Percentiles rank a stretch among this genome's conserved stretches.
Conservation (phyloP, 2,888 invertebrate genomes). For the Apamea sordens region DNA sequence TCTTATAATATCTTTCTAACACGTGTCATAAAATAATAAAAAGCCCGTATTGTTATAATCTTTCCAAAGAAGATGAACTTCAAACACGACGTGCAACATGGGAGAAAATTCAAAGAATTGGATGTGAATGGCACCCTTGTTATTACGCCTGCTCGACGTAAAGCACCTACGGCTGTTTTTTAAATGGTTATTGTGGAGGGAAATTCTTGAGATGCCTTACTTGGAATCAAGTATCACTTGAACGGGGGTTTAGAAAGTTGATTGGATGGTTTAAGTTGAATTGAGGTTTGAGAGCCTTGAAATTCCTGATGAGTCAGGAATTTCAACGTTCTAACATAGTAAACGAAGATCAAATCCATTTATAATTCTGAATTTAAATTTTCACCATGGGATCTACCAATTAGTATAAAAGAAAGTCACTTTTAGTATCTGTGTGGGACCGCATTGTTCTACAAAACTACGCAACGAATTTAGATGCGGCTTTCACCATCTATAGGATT, state of each 20-base stretch:
- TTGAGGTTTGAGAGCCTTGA: too few species aligned
- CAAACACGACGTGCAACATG: slow-evolving; percentile 25
- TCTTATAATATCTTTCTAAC: slow-evolving; percentile 21
- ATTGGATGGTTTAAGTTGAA: not conserved
- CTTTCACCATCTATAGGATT: not conserved
- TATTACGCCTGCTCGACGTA: slow-evolving; percentile 40
- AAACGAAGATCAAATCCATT: not conserved
- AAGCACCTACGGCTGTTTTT: slow-evolving; percentile 47
- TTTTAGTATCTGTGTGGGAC: too few species aligned
- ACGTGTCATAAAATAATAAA: not conserved
- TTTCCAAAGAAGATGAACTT: slow-evolving; percentile 40
- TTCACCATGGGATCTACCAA: not conserved
- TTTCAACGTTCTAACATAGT: not conserved
- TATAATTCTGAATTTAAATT: not conserved
- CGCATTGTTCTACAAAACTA: not conserved
- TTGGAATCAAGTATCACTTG: slow-evolving; percentile 47
- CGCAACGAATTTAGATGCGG: not conserved
- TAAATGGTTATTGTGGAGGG: slow-evolving; percentile 51
- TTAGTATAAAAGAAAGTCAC: too few species aligned
- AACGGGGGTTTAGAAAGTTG: slow-evolving; percentile 23
- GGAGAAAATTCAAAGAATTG: slow-evolving; percentile 41
- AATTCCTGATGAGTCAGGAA: too few species aligned
- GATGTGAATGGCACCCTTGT: slow-evolving; percentile 39
- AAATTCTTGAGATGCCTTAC: slow-evolving; percentile 54
- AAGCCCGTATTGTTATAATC: not conserved